phyloP scores from a whole-genome alignment of 2,797 vertebrate species.

The Hippocampus kuda region DNA sequence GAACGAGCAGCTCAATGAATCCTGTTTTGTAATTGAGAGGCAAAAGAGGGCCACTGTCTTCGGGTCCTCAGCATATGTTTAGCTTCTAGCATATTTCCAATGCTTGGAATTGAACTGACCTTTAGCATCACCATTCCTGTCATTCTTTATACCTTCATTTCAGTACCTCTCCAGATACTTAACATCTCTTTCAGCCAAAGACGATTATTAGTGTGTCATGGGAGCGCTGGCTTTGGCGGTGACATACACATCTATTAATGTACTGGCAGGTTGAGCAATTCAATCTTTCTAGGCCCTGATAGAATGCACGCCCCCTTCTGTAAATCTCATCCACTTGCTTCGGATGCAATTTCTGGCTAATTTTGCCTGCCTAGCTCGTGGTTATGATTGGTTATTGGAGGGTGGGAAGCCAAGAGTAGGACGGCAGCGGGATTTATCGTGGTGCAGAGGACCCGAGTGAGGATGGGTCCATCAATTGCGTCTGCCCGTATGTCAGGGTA shows the following conservation, averaged over 20 bases:
- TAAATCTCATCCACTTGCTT: conserved; percentile 24
- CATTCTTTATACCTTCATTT: neutral
- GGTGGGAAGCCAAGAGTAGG: conserved; percentile 8
- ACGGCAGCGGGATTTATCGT: conserved; percentile 54
- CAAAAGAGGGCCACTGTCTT: too few species aligned
- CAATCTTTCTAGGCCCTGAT: conserved; percentile 29
- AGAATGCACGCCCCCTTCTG: conserved; percentile 6
- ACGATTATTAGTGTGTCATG: conserved; percentile 54
- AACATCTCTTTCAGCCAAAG: conserved; percentile 26
- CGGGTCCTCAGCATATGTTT: too few species aligned
- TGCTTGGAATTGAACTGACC: neutral
- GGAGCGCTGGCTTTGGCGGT: conserved; percentile 30
- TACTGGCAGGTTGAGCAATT: conserved; percentile 37
- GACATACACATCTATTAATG: conserved; percentile 56
- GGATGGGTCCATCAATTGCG: conserved; percentile 50
- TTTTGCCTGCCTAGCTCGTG: conserved; percentile 9
- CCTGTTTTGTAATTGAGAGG: too few species aligned
- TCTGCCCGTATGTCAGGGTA: conserved; percentile 51
- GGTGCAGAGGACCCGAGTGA: conserved; percentile 42
- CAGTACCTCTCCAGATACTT: conserved; percentile 21
- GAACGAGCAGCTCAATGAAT: too few species aligned
- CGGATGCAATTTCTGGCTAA: conserved; percentile 22
- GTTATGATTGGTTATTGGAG: conserved; percentile 29
- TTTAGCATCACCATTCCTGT: conserved; percentile 12
- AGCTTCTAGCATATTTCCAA: neutral